Evolutionary conservation across 2,888 invertebrate species (phyloP), one percentile per base, ranked within the genome.

Genomic region (Volucella inanis): DNA sequence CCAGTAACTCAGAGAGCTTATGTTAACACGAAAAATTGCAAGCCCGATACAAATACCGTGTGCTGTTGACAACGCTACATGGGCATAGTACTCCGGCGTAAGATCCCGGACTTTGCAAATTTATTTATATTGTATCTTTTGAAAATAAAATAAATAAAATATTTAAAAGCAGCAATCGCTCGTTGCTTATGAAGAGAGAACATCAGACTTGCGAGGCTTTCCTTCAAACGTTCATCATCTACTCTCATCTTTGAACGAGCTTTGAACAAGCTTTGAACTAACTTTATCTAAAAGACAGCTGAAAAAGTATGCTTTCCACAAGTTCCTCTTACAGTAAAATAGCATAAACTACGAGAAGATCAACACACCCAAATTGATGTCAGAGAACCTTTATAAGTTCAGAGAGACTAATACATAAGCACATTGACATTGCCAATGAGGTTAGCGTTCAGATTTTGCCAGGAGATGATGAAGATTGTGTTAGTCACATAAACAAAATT

Each of bases 161-260:
- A 8, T 90, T 91, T 64, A 83, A 87, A 3, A 88, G 88, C 38
- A 22, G 74, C 0, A 64, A 75, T 31, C 45, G 70, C 0, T 91
- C 91, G 0, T 22, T 14, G 0, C 41, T 91, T 0, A 87, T 57
- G 3, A 72, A 76, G 2, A 61, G 15, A 0, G 87, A 91, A 39
- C 91, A 91, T 45, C 64, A 82, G 0, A 74, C 87, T 0, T 89
- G 91, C 12, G 14, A 91, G 1, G 77, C 88, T 0, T 88, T 89
- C 6, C 43, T 91, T 0, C 76, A 88, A 2, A 87, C 88, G 3
- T 74, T 88, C 57, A 88, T 89, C 49, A 70, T 78, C 0, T 65
- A 76, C 9, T 9, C 65, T 0, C 50, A 76, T 0, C 78, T 89
- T 2, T 57, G 45, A 1, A 75, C 54, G 0, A 31, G 68, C 11